Conservation (phyloP, 2,797 vertebrate species). For the Notolepis coatsorum region DNA sequence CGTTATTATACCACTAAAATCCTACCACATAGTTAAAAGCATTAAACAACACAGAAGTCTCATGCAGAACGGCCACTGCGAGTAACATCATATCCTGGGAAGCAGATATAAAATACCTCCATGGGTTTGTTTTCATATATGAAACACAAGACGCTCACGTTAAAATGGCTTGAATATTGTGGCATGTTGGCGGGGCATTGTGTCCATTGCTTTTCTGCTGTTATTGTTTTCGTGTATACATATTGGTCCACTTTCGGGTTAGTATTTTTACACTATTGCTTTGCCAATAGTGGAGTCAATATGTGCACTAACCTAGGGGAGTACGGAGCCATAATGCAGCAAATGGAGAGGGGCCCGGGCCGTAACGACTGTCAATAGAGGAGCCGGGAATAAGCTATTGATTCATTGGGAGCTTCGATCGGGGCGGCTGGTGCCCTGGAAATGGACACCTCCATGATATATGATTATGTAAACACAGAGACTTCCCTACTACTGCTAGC, state of each 20-base stretch:
- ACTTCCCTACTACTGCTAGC: constrained; percentile 25
- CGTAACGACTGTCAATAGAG: constrained; percentile 63
- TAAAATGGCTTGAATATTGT: constrained; percentile 52
- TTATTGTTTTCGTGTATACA: constrained; percentile 49
- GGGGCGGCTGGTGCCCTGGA: constrained; percentile 44
- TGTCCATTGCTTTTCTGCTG: constrained; percentile 44
- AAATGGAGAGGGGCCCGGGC: constrained; percentile 61
- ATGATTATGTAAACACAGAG: constrained; percentile 28
- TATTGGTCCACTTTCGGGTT: constrained; percentile 65
- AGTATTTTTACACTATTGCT: constrained; percentile 75
- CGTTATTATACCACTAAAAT: no score
- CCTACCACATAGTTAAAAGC: no score
- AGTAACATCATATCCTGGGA: constrained; percentile 26
- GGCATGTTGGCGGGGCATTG: constrained; percentile 18
- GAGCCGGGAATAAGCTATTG: constrained; percentile 48
- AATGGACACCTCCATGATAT: constrained; percentile 45
- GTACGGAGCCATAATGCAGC: constrained; percentile 63
- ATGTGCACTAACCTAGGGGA: constrained; percentile 60
- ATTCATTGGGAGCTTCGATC: constrained; percentile 49
- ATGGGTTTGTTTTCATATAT: no score
- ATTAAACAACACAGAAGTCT: no score
- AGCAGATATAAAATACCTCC: constrained; percentile 24
- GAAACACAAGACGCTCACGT: constrained; percentile 31
- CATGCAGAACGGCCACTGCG: no score
- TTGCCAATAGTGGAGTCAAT: constrained; percentile 81